A percentile compares a stretch with the other conserved stretches of the same genome.
These are phyloP conservation scores for Monoplex corrugatus DNA, from an alignment of 2,888 invertebrate species.

Conservation along the genomic window DNA sequence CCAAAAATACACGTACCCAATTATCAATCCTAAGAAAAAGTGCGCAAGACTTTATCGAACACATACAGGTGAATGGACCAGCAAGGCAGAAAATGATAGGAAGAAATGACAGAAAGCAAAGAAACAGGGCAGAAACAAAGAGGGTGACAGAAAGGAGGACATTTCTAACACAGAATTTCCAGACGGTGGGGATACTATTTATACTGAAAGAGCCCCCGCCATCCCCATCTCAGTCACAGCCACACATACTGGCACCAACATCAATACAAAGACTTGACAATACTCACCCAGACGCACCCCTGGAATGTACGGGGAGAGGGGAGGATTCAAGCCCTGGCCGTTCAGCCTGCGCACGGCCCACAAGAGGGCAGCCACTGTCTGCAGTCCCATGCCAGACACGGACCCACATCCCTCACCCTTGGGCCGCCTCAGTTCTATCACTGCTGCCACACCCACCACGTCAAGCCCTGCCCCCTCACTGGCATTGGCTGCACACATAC, in stretches of 20 bases:
- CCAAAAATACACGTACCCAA: no score
- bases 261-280: neutral
- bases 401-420: slow-evolving; percentile 9
- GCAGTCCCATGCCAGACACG: slow-evolving; percentile 25
- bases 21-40: no score
- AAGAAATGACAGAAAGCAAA: no score
- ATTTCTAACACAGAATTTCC: no score
- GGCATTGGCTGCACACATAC: neutral
- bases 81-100: no score
- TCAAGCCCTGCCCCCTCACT: neutral
- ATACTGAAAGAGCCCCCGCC: no score
- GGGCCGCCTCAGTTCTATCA: slow-evolving; percentile 31
- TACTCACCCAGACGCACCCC: slow-evolving; percentile 53
- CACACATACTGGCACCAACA: neutral
- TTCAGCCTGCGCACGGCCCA: slow-evolving; percentile 42
- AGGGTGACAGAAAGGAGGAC: no score
- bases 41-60: no score
- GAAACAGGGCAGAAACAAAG: no score
- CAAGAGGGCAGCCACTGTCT: slow-evolving; percentile 37
- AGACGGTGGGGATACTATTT: no score
- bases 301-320: slow-evolving; percentile 48
- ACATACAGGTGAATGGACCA: no score
- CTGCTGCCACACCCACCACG: slow-evolving; percentile 41
- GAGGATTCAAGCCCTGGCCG: neutral
- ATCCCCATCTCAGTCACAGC: neutral